Conservation (phyloP, 2,113 vertebrate species). For the Plestiodon gilberti region DNA sequence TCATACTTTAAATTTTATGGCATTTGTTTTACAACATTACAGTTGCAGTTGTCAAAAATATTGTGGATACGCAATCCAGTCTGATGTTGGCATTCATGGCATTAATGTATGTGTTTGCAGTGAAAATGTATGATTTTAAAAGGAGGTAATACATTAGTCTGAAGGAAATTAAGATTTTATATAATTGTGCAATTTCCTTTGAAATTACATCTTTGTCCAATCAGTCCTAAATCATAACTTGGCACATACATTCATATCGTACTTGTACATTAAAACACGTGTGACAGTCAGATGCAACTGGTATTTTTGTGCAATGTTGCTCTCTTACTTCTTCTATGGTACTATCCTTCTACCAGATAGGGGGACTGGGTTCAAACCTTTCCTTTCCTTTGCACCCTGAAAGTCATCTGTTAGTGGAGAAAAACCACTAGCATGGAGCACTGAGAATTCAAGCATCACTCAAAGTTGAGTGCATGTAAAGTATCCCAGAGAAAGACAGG, state of each 20-base stretch:
- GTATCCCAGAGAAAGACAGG: neutral
- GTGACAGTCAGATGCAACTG: neutral
- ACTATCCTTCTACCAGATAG: neutral
- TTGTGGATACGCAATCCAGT: neutral
- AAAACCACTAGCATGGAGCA: neutral
- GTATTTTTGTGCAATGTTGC: neutral
- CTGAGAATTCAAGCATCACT: neutral
- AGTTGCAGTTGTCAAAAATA: slow-evolving; percentile 14
- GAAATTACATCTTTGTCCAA: neutral
- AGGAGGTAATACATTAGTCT: neutral
- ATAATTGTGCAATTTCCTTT: neutral
- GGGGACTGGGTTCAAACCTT: too few species aligned
- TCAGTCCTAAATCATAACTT: neutral
- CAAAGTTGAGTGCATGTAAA: neutral
- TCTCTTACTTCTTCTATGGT: neutral
- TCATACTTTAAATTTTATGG: neutral
- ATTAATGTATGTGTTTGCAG: neutral
- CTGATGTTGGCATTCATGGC: neutral
- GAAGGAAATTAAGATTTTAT: neutral
- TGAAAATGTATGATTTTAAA: neutral
- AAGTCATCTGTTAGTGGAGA: neutral
- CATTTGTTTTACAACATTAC: neutral
- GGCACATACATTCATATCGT: neutral
- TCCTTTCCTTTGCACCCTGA: neutral
- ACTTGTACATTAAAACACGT: neutral